Percentiles rank a stretch among this genome's conserved stretches.
Conservation (phyloP, 2,888 invertebrate species). For the Entomobrya proxima region DNA sequence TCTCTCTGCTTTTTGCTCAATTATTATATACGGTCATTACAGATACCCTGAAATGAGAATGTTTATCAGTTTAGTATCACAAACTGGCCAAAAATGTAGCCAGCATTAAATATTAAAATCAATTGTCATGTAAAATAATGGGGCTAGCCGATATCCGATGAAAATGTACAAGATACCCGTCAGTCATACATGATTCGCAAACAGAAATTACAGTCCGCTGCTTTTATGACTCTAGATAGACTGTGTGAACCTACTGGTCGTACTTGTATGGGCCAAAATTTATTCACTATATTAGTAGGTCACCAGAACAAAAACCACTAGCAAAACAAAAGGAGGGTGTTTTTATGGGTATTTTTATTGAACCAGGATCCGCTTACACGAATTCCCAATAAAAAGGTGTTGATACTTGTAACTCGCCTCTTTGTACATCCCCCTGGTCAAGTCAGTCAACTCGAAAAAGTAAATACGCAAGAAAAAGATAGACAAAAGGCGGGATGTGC, state of each 20-base stretch:
- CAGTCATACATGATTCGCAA: background rate
- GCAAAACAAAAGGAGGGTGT: background rate
- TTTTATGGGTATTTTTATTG: constrained; percentile 41
- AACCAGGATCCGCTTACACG: constrained; percentile 35
- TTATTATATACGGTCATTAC: background rate
- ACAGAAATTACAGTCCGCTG: background rate
- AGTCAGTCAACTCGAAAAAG: constrained; percentile 37
- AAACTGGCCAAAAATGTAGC: background rate
- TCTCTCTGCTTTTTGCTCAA: background rate
- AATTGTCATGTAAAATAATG: background rate
- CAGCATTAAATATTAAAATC: constrained; percentile 18
- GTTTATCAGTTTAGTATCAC: background rate
- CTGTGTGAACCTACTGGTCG: background rate
- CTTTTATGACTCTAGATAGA: background rate
- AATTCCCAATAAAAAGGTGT: background rate
- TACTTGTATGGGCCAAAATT: background rate
- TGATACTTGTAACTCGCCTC: too few species aligned
- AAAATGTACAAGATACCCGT: background rate
- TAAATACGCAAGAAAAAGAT: constrained; percentile 10
- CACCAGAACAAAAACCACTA: constrained; percentile 11
- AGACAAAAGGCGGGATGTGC: background rate
- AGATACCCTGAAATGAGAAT: background rate
- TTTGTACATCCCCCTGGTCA: background rate
- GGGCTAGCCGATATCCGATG: background rate
- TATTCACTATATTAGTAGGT: constrained; percentile 43